Conservation (phyloP, 2,113 vertebrate species). For the Dryoscopus gambensis region DNA sequence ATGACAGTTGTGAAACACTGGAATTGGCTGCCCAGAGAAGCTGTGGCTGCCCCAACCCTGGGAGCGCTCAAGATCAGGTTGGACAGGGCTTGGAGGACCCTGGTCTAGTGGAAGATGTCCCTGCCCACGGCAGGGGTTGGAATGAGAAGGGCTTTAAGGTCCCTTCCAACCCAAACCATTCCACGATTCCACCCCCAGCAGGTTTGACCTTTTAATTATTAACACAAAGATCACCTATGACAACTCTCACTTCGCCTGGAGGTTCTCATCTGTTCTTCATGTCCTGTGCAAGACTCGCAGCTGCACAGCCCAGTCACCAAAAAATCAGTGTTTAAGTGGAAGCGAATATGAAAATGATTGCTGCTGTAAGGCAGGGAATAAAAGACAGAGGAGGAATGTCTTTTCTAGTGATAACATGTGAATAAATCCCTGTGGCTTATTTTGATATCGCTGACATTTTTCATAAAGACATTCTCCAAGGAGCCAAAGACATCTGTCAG, state of each 20-base stretch:
- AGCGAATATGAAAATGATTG: background rate
- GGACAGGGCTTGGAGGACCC: background rate
- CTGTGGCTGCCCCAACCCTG: background rate
- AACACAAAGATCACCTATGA: background rate
- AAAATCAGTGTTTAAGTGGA: background rate
- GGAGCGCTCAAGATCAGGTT: background rate
- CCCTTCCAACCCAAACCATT: background rate
- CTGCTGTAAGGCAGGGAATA: background rate
- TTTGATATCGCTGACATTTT: conserved; percentile 50
- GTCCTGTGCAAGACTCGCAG: background rate
- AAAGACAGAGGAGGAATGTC: conserved; percentile 25
- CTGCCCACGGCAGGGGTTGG: background rate
- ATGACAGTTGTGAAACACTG: background rate
- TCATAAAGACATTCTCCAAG: conserved; percentile 16
- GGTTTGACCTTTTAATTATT: background rate
- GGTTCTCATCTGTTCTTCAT: background rate
- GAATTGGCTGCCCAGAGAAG: background rate
- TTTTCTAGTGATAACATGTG: background rate
- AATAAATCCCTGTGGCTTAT: conserved; percentile 42
- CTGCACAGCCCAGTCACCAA: background rate
- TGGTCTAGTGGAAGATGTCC: background rate
- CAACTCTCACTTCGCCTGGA: background rate
- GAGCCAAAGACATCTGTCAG: conserved; percentile 32
- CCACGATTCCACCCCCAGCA: background rate
- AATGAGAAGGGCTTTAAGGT: background rate